phyloP scores from a whole-genome alignment of 2,113 vertebrate genomes.

The Sinocyclocheilus anophthalmus region DNA sequence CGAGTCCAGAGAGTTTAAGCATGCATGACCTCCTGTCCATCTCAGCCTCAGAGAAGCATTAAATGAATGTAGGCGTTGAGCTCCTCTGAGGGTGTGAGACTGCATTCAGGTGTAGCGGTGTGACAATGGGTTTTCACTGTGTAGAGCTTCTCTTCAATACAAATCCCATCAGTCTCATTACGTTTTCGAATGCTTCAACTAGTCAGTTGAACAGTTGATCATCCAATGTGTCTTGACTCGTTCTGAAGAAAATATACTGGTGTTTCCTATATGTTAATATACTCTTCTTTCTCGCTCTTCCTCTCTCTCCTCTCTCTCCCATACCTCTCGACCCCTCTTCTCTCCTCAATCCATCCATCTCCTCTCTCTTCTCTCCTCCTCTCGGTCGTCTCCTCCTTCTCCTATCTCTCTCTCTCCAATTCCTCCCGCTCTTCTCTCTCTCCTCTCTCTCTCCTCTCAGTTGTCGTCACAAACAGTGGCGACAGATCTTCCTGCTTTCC shows the following conservation, averaged over 20 bases:
- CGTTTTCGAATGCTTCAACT: background rate
- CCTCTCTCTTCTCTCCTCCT: no score
- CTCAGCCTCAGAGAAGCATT: conserved; percentile 18
- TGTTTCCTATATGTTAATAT: background rate
- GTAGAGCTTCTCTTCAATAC: background rate
- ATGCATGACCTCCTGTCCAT: conserved; percentile 41
- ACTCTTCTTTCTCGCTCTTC: conserved; percentile 28
- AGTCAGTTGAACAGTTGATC: no score
- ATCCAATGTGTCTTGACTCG: no score
- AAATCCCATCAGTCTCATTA: background rate
- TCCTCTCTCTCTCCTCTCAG: conserved; percentile 62
- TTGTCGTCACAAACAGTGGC: conserved; percentile 94
- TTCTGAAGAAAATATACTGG: background rate
- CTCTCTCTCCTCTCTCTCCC: conserved; percentile 12
- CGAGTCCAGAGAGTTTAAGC: conserved; percentile 27
- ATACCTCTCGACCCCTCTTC: no score
- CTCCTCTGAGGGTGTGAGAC: background rate
- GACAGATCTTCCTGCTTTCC: conserved; percentile 89
- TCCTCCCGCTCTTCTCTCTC: no score
- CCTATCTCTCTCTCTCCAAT: no score
- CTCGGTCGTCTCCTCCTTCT: no score
- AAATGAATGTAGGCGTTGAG: conserved; percentile 23
- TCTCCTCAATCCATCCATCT: no score
- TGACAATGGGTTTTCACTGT: background rate
- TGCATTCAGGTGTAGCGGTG: conserved; percentile 7